Evolutionary conservation across 1,140 invertebrate genomes (phyloP).

Genomic region (Samia ricini): DNA sequence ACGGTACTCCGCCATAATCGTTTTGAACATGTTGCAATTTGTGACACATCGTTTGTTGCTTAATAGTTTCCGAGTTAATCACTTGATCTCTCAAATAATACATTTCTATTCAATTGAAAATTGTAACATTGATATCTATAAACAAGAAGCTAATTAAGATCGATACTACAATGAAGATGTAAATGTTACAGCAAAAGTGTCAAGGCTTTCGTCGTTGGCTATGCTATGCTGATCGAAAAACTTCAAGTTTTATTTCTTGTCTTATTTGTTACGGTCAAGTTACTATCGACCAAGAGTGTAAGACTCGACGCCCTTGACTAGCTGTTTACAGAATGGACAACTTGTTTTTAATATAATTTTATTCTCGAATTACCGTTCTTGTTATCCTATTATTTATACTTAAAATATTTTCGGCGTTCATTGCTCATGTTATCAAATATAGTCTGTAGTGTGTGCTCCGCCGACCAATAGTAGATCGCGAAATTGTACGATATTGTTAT

Average conservation of each 20-base stretch:
- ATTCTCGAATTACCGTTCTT: background rate
- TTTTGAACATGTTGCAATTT: slow-evolving; percentile 2
- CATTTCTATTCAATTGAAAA: too few species aligned
- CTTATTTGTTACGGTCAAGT: slow-evolving; percentile 24
- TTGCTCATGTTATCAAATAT: background rate
- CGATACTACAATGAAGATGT: too few species aligned
- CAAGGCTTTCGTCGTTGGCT: slow-evolving; percentile 6
- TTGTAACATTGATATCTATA: background rate
- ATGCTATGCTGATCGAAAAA: background rate
- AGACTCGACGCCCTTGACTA: slow-evolving; percentile 22
- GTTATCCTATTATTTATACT: background rate
- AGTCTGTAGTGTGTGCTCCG: background rate
- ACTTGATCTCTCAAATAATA: background rate
- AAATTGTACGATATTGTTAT: background rate
- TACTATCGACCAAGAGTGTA: slow-evolving; percentile 5
- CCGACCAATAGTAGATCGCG: background rate
- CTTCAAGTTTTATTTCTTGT: slow-evolving; percentile 1
- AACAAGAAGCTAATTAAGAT: too few species aligned
- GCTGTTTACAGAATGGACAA: slow-evolving; percentile 2
- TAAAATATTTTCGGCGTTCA: background rate
- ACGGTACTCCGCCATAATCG: background rate
- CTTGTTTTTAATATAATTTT: background rate
- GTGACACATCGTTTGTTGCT: background rate
- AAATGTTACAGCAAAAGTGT: too few species aligned
- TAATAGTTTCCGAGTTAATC: slow-evolving; percentile 9